Evolutionary conservation across 2,888 invertebrate species (phyloP), one percentile per base, ranked within the genome.

Genomic region (Cistogaster globosa): DNA sequence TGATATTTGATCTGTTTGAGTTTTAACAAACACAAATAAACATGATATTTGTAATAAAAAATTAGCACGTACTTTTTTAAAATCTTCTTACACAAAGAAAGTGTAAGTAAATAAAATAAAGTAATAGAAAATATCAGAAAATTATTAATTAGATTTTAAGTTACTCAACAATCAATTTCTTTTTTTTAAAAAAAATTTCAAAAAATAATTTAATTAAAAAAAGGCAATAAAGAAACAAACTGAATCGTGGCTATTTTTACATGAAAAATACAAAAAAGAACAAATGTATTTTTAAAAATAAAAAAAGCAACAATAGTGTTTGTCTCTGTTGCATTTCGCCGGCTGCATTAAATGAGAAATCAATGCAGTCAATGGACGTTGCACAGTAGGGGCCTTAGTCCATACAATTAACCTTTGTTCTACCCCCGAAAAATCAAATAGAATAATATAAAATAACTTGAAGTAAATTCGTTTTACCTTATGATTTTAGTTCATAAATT

Each of bases 321-420:
- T n/a, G 20, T 55, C 32, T 45, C 45, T 48, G 48, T 26, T 71
- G 63, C 42, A 60, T 80, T 76, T 67, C 9, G 60, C 20, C 51
- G 76, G 55, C 67, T 80, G 79, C 65, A 45, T 81, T 75, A 69
- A 75, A 68, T 62, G 57, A 58, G 63, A 81, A 77, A 81, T 80
- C 84, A 53, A 85, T 85, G 84, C 84, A 85, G 81, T 81, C 81
- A 85, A 85, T 81, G 81, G 84, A 81, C 77, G 77, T 81, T 84
- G 80, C 38, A 42, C 53, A 32, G 32, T 32, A 8, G 32, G 32
- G 32, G 8, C 2, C 32, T 32, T 32, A 6, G 2, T 32, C n/a
- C n/a, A n/a, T n/a, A n/a, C n/a, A n/a, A n/a, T n/a, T n/a, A n/a
- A n/a, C n/a, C n/a, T n/a, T n/a, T n/a, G n/a, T n/a, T n/a, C n/a